Base-by-base conservation (phyloP, 2,113 vertebrate genomes). In the Salvelinus sp. region DNA sequence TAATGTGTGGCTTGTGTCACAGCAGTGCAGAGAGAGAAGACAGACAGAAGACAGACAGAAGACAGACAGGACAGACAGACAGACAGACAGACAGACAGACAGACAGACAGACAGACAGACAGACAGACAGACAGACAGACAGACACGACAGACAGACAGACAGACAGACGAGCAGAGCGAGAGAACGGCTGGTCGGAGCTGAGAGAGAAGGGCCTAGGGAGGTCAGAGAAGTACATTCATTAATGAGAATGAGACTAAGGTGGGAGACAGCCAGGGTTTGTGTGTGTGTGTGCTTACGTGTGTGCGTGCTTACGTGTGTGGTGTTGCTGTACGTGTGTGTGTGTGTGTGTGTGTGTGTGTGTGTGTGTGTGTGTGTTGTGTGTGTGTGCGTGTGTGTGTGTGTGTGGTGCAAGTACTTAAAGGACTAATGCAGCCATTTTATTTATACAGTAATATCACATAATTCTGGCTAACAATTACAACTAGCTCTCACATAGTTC, bases 201-300 rank as follows among this genome's bases (percentile, higher is more conserved):
- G 13, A 16, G 22, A 27, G 7, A 38, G 67, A 44, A 30, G 18
- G 67, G 33, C 20, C 18, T 9, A 44, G 38, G 22, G 22, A 47
- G 38, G 10, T 38, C 60, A 22, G 22, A 66, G 38, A 16, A 54
- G 62, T 38, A 12, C 18, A 3, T 74, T 82, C 66, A 77, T 81
- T 64, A 74, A 79, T 44, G 30, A 69, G 14, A 44, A 38, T 44
- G 33, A 23, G 10, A 14, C 63, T 65, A 7, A 7, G 68, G 18
- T 30, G 22, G 68, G 7, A 69, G 22, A 69, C 27, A 58, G 27
- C 16, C 3, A n/a, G 71, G 60, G 20, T 72, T 22, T 71, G 48
- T 28, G 9, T 48, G 62, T 47, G 25, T 77, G 48, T 67, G 28
- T 28, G 28, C 28, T 28, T 28, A 28, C 28, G 27, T 3, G 27